Percentiles rank a stretch among this genome's conserved stretches.
Conservation (phyloP, 2,113 vertebrate species). For the Apteryx owenii region DNA sequence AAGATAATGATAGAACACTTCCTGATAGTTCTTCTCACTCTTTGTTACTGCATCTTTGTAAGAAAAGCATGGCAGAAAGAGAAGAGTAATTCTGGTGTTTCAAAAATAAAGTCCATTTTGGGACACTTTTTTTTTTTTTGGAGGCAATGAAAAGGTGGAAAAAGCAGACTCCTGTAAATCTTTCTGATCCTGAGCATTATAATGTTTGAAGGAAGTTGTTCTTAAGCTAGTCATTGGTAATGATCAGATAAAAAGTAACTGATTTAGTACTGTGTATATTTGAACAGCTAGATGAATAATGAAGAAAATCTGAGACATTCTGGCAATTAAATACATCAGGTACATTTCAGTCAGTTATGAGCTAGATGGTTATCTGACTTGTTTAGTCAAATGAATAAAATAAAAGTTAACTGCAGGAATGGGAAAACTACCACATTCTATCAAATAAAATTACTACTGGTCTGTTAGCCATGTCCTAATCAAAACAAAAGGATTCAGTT, state of each 20-base stretch:
- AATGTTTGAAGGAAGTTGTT: background rate
- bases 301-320: background rate
- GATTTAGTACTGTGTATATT: background rate
- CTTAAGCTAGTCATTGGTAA: background rate
- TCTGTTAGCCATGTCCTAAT: background rate
- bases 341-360: background rate
- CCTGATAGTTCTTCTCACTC: background rate
- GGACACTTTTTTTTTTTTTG: background rate
- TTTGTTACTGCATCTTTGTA: background rate
- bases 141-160: background rate
- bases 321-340: background rate
- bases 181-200: background rate
- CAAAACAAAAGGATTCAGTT: constrained; percentile 6
- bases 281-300: background rate
- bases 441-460: constrained; percentile 33
- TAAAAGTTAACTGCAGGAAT: constrained; percentile 36
- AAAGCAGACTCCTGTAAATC: background rate
- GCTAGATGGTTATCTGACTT: background rate
- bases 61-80: background rate
- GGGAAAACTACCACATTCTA: background rate
- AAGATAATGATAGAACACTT: background rate
- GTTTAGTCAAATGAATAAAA: background rate
- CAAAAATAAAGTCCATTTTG: background rate
- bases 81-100: background rate
- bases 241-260: background rate